Evolutionary conservation across 2,888 invertebrate genomes (phyloP).

Genomic region (Xestia sexstrigata): DNA sequence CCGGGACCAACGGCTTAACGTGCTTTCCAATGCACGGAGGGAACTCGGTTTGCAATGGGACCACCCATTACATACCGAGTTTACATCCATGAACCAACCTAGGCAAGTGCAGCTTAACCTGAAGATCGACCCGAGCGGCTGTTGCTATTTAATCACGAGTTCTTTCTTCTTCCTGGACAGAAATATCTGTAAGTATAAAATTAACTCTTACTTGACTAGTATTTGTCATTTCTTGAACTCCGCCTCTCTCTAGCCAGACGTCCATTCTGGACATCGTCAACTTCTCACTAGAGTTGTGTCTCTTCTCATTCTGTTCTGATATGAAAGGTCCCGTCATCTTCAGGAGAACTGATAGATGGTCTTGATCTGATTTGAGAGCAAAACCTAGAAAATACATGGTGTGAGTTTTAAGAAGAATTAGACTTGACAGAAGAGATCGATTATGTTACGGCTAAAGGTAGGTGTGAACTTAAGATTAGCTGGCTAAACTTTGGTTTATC

Average conservation of each 20-base stretch:
- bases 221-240: not conserved
- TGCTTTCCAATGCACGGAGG: no score
- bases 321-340: conserved; percentile 83
- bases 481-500: no score
- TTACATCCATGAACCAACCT: no score
- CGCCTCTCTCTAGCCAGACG: conserved; percentile 77
- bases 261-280: conserved; percentile 69
- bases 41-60: no score
- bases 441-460: no score
- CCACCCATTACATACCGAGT: no score
- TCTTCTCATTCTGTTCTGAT: conserved; percentile 79
- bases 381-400: conserved; percentile 80
- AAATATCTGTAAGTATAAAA: not conserved
- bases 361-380: conserved; percentile 67
- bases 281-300: conserved; percentile 74
- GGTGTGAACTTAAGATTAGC: no score
- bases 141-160: no score
- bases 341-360: conserved; percentile 72
- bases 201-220: conserved; percentile 11
- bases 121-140: no score
- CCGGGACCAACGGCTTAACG: no score
- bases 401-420: not conserved
- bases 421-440: not conserved
- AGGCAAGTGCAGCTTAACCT: no score
- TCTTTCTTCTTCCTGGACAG: not conserved